Conservation (phyloP, 1,140 invertebrate species). For the Drosophila teissieri region DNA sequence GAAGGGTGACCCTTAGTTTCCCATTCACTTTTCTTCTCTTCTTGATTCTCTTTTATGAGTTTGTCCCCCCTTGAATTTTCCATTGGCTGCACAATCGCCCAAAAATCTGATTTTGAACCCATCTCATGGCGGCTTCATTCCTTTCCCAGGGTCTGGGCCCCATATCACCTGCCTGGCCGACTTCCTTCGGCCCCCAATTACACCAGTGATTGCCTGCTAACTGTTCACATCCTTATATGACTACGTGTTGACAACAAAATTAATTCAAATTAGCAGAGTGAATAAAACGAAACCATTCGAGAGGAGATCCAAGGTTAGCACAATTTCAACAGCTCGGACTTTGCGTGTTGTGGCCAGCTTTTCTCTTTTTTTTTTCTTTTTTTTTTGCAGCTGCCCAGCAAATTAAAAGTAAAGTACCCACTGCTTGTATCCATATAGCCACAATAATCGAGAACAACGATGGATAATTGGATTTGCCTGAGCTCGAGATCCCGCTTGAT, state of each 20-base stretch:
- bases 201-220: conserved; percentile 54
- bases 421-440: conserved; percentile 18
- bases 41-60: neutral
- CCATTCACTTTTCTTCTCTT: neutral
- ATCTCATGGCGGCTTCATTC: conserved; percentile 1
- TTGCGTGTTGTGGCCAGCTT: conserved; percentile 66
- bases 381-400: conserved; percentile 59
- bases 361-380: conserved; percentile 12
- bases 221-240: conserved; percentile 74
- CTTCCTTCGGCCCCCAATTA: conserved; percentile 47
- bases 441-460: conserved; percentile 33
- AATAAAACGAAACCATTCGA: conserved; percentile 30
- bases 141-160: conserved; percentile 17
- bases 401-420: conserved; percentile 48
- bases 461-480: conserved; percentile 48
- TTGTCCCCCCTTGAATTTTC: conserved; percentile 10
- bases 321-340: conserved; percentile 76
- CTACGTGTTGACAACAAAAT: conserved; percentile 81
- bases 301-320: conserved; percentile 67
- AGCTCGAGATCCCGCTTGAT: conserved; percentile 29
- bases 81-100: conserved; percentile 21
- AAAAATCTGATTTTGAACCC: conserved; percentile 10
- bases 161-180: conserved; percentile 13
- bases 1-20: neutral
- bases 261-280: conserved; percentile 74